Evolutionary conservation across 2,113 vertebrate genomes (phyloP), one percentile per base, ranked within the genome.

Genomic region (Pygoscelis antarcticus): DNA sequence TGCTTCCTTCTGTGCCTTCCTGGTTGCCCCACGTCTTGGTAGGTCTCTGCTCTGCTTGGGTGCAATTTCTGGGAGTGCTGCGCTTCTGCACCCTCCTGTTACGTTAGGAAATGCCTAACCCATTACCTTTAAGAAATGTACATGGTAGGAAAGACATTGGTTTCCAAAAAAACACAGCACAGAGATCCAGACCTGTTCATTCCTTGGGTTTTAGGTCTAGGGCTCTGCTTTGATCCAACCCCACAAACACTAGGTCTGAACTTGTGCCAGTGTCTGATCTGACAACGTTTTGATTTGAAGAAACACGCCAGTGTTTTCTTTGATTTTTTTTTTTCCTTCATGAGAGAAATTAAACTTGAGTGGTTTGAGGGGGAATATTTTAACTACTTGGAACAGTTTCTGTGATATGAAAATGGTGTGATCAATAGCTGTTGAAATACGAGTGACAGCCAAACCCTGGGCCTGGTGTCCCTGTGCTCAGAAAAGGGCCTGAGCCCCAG

Each of bases 251-350:
- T 80, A 62, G n/a, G 64, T 96, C 94, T 96, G 90, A 95, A 93
- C 79, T 79, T 77, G 40, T 96, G 95, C 85, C 90, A 93, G 85
- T 65, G 79, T 88, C 90, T 96, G 86, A 92, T 96, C 86, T 93
- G 83, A 86, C 36, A 62, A 19, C 27, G 70, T 91, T 95, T 94
- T 79, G 66, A 90, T 93, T 94, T 93, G 79, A 90, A 86, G 75
- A 95, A 87, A 95, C 22, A 57, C 1, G 9, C 25, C 7, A 49
- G 29, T 29, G 32, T 64, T 77, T 77, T 72, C 80, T 93, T 83
- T 70, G 49, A 47, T 61, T 38, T 8, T 71, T 58, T 62, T 42
- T 36, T 7, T 13, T 30, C 17, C 22, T 5, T 7, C 8, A 3
- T 61, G 36, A 66, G 44, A 93, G 66, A 95, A 93, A 92, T 87